phyloP scores from a whole-genome alignment of 2,797 vertebrate species.

The Lutjanus argentimaculatus region DNA sequence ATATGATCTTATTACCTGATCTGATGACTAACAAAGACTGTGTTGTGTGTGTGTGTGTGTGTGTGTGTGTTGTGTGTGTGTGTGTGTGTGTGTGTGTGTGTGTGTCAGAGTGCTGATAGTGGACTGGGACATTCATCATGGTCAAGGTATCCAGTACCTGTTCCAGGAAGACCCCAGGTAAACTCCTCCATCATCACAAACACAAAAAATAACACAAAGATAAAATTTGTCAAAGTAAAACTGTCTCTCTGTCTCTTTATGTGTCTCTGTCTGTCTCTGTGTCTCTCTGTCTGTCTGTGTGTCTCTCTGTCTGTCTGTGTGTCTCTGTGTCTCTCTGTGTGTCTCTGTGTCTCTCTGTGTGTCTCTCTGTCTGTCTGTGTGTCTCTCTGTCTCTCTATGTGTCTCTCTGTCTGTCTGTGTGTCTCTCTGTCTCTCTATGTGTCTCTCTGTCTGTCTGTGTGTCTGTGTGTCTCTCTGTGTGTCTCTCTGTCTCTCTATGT shows the following conservation, averaged over 20 bases:
- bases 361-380: no score
- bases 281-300: no score
- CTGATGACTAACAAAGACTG: no score
- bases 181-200: not conserved
- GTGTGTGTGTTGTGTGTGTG: constrained; percentile 42
- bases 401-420: no score
- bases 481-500: no score
- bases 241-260: not conserved
- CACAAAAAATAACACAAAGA: not conserved
- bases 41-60: constrained; percentile 18
- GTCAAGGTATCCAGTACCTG: constrained; percentile 90
- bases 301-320: constrained; percentile 7
- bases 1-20: no score
- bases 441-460: no score
- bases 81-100: constrained; percentile 50
- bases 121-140: constrained; percentile 92
- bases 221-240: not conserved
- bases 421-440: no score
- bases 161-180: constrained; percentile 93
- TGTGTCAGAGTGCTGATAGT: constrained; percentile 88
- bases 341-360: constrained; percentile 19
- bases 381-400: no score
- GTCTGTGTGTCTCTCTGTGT: no score
- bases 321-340: constrained; percentile 1
- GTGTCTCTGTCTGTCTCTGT: constrained; percentile 20